Evolutionary conservation across 2,797 vertebrate species (phyloP).

Genomic region (Poecilia velifera): DNA sequence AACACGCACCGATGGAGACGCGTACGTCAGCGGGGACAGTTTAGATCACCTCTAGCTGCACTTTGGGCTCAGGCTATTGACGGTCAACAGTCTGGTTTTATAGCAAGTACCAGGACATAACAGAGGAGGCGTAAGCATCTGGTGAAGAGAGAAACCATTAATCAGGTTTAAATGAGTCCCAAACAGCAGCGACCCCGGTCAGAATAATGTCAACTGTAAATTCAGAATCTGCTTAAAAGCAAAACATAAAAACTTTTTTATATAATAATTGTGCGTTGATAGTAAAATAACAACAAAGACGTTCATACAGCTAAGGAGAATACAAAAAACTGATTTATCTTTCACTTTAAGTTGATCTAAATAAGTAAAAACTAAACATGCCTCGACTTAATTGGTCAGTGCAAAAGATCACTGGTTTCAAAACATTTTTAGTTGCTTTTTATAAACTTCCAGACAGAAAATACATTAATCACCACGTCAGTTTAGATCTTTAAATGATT

Average conservation of each 20-base stretch:
- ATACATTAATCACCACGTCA: background rate
- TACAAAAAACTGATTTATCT: background rate
- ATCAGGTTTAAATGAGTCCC: background rate
- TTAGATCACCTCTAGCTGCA: background rate
- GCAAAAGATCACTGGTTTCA: background rate
- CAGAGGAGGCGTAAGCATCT: background rate
- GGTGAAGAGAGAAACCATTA: background rate
- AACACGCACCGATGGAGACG: conserved; percentile 7
- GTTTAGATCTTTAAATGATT: background rate
- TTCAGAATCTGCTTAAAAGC: background rate
- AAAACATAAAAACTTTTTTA: background rate
- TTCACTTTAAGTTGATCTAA: background rate
- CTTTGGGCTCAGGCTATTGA: background rate
- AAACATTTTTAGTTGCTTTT: background rate
- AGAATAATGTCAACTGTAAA: background rate
- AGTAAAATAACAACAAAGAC: background rate
- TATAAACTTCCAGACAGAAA: background rate
- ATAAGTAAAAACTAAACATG: background rate
- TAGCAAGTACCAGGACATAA: background rate
- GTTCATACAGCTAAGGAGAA: background rate
- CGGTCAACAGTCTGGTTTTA: background rate
- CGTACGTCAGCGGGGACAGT: background rate
- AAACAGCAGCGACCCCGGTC: background rate
- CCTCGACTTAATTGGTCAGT: background rate
- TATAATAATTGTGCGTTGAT: background rate